These are phyloP conservation scores for Artibeus lituratus DNA, from an alignment of 2,797 vertebrate species.

Conservation along the genomic window DNA sequence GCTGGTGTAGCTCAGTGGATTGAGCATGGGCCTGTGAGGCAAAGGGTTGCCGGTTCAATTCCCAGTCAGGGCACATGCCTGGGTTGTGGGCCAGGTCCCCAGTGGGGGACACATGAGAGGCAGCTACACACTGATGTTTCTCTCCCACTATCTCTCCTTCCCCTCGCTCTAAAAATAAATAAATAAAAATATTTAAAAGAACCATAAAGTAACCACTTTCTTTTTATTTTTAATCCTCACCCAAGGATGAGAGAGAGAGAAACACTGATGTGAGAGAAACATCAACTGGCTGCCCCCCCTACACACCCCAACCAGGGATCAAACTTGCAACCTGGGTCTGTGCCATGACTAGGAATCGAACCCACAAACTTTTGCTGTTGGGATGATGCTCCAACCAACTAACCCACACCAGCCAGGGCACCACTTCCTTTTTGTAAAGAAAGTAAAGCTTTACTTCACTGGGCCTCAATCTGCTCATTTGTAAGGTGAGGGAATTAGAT, in stretches of 20 bases:
- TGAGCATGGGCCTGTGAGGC: no score
- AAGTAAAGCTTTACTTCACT: neutral
- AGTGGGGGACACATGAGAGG: no score
- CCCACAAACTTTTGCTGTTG: neutral
- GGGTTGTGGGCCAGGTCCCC: no score
- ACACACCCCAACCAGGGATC: neutral
- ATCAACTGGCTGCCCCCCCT: neutral
- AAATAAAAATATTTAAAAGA: no score
- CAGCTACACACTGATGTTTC: no score
- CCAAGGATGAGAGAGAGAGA: neutral
- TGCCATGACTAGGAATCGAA: neutral
- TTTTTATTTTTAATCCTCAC: neutral
- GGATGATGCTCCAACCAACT: neutral
- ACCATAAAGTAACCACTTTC: neutral
- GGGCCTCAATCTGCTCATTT: neutral
- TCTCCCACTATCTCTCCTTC: no score
- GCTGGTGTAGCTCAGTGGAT: no score
- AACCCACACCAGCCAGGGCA: neutral
- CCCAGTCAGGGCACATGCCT: no score
- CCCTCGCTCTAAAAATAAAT: no score
- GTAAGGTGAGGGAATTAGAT: neutral
- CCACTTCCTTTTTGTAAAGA: neutral
- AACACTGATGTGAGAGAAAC: neutral
- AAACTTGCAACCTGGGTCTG: neutral
- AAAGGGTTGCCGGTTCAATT: no score